A percentile compares a stretch with the other conserved stretches of the same genome.
These are phyloP conservation scores for Malurus elegans DNA, from an alignment of 2,113 vertebrate genomes.

Conservation along the genomic window DNA sequence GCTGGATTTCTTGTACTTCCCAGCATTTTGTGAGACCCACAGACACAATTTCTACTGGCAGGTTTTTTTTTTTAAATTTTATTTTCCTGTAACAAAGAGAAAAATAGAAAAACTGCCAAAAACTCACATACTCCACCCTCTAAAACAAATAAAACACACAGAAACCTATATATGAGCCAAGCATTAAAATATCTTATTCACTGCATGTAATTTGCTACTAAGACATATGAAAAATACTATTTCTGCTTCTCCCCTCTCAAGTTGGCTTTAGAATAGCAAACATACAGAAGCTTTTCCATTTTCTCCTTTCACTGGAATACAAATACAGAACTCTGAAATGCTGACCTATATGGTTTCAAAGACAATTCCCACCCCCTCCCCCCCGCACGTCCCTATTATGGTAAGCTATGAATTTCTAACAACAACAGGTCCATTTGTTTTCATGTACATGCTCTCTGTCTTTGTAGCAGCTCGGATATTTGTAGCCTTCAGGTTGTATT, in stretches of 20 bases:
- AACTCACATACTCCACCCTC: background rate
- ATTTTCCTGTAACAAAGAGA: background rate
- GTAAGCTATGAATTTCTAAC: constrained; percentile 23
- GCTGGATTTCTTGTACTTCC: background rate
- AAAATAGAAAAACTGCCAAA: background rate
- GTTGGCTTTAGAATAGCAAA: constrained; percentile 11
- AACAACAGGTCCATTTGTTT: constrained; percentile 22
- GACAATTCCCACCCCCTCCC: background rate
- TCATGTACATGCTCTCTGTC: background rate
- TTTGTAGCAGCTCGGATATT: background rate
- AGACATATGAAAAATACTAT: background rate
- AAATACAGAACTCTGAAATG: constrained; percentile 38
- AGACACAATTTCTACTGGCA: background rate
- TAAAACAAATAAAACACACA: background rate
- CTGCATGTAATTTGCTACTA: background rate
- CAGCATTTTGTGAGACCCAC: background rate
- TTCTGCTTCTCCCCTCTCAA: background rate
- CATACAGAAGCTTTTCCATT: background rate
- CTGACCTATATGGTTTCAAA: background rate
- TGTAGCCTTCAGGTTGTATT: constrained; percentile 34
- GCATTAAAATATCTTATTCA: background rate
- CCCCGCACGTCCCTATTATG: background rate
- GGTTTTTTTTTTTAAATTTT: background rate
- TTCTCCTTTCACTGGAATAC: constrained; percentile 1
- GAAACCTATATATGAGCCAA: background rate